Evolutionary conservation across 1,140 invertebrate species (phyloP), one percentile per base, ranked within the genome.

Genomic region (Idris sp.): DNA sequence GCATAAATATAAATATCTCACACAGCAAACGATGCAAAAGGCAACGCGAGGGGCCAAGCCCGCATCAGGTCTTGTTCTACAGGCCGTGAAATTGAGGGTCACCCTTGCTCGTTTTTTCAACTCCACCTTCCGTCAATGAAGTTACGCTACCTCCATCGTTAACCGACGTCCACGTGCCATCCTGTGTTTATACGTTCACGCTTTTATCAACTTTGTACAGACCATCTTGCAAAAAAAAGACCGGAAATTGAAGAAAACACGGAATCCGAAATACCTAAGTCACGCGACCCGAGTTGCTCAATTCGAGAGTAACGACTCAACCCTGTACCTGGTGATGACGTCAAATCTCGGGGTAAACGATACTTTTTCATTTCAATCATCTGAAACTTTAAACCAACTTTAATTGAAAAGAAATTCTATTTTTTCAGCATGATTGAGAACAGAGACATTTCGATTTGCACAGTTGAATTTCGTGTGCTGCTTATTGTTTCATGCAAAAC

Each of bases 1-100:
- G 54, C 43, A 72, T 64, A 68, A 72, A 76, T 72, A 76, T 68
- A 68, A 76, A 72, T 68, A 68, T 72, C 61, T 41, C 51, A 53
- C 44, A 58, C 36, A 54, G n/a, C n/a, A 51, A 53, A 30, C 59
- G 44, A 26, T 40, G 46, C 31, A 59, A 41, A 67, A 53, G 35
- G 49, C 48, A 43, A 48, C 16, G 54, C 38, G 36, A 64, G 56
- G 61, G 53, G 62, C 43, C 26, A 43, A 62, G 61, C 61, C 56
- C 49, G 74, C 68, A 68, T 67, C 53, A 73, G 51, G 58, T 48
- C 61, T 73, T 71, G 72, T 30, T 72, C 76, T 46, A 59, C 72
- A 59, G 71, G 67, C 54, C 76, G 72, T 78, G 76, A 78, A 75
- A 78, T 78, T 78, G 76, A 75, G 65, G 53, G 56, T 74, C 72